Evolutionary conservation across 1,140 invertebrate genomes (phyloP).

Genomic region (Drosophila yakuba): DNA sequence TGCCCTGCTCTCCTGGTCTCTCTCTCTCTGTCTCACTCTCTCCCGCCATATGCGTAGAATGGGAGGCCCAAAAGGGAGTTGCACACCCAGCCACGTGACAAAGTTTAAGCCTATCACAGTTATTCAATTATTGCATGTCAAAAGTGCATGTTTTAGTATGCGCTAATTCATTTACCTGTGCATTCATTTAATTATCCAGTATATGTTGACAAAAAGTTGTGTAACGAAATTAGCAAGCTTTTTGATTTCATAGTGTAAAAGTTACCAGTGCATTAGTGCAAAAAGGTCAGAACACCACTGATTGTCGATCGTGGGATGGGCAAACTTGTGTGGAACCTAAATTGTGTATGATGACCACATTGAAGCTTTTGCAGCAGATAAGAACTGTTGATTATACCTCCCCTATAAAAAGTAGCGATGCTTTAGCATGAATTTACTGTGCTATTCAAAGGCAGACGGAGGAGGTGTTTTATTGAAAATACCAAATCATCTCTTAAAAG

Average conservation of each 20-base stretch:
- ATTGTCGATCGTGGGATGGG: neutral
- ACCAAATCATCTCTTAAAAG: neutral
- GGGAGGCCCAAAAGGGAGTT: neutral
- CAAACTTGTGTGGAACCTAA: neutral
- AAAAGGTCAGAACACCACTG: neutral
- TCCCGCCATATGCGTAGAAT: conserved; percentile 1
- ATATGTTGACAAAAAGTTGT: neutral
- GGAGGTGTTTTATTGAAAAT: no score
- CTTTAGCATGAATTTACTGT: neutral
- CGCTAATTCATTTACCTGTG: neutral
- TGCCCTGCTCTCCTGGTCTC: neutral
- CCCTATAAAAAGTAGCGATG: neutral
- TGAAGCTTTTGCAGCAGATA: neutral
- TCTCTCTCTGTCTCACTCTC: neutral
- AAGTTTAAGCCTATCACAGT: neutral
- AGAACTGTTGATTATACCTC: conserved; percentile 2
- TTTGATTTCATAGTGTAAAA: neutral
- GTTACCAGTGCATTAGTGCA: neutral
- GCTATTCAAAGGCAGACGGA: neutral
- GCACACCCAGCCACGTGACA: neutral
- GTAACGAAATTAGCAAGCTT: neutral
- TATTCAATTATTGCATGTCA: neutral
- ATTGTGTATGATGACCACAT: neutral
- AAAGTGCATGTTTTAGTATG: conserved; percentile 1
- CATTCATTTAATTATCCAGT: neutral